Conservation (phyloP, 2,797 vertebrate species). For the Pogonophryne albipinna region DNA sequence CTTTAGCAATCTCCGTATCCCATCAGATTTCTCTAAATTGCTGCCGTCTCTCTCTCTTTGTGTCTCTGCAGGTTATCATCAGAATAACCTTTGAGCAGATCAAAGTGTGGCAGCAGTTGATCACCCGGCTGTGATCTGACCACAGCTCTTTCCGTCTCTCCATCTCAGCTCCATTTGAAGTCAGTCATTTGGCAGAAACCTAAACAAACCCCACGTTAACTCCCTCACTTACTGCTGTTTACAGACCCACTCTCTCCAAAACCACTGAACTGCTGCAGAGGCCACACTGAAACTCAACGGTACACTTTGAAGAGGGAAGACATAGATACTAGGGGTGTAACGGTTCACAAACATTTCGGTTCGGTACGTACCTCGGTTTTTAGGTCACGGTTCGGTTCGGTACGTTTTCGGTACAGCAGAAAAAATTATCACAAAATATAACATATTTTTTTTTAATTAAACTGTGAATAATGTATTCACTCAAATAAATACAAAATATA, state of each 20-base stretch:
- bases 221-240: slow-evolving; percentile 67
- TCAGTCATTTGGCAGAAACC: slow-evolving; percentile 80
- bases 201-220: slow-evolving; percentile 78
- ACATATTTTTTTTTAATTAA: no score
- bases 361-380: no score
- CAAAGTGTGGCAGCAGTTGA: slow-evolving; percentile 52
- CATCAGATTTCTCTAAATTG: background rate
- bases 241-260: slow-evolving; percentile 47
- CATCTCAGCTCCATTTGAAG: slow-evolving; percentile 72
- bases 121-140: slow-evolving; percentile 53
- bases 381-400: no score
- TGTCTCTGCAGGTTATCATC: slow-evolving; percentile 49
- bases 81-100: slow-evolving; percentile 55
- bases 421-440: no score
- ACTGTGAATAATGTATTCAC: no score
- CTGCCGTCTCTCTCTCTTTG: slow-evolving; percentile 5
- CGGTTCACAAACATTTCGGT: no score
- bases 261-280: slow-evolving; percentile 41
- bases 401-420: no score
- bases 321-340: background rate
- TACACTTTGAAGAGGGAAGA: background rate
- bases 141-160: slow-evolving; percentile 49
- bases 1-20: slow-evolving; percentile 3
- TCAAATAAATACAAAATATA: no score
- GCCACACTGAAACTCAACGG: slow-evolving; percentile 18